Percentiles rank a stretch among this genome's conserved stretches.
Evolutionary conservation across 1,140 invertebrate species (phyloP).

Genomic region (Rhyacophila brunnea): DNA sequence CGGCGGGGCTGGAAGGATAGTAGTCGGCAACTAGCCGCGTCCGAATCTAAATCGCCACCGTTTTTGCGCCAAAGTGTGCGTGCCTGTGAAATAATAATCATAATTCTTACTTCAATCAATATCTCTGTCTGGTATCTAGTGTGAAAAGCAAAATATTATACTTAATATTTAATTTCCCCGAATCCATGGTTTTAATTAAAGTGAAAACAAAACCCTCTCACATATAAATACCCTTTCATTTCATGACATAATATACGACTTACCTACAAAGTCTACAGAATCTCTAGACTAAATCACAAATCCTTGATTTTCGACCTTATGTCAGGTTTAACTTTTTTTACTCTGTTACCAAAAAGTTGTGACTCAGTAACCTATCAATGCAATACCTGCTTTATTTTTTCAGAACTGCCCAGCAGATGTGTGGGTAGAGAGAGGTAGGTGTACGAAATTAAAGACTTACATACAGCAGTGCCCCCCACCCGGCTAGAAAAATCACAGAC

Average conservation of each 20-base stretch:
- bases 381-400: constrained; percentile 2
- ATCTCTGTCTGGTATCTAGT: too few species aligned
- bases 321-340: not conserved
- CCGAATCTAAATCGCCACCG: not conserved
- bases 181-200: too few species aligned
- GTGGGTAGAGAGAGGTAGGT: constrained; percentile 7
- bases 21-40: not conserved
- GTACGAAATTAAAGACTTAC: constrained; percentile 11
- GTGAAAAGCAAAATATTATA: too few species aligned
- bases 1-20: not conserved
- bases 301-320: not conserved
- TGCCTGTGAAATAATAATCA: too few species aligned
- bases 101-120: too few species aligned
- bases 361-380: not conserved
- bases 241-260: not conserved
- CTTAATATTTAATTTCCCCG: too few species aligned
- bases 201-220: too few species aligned
- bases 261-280: not conserved
- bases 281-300: too few species aligned
- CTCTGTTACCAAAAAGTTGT: too few species aligned
- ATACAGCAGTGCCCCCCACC: constrained; percentile 12
- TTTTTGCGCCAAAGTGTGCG: too few species aligned
- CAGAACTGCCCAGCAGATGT: constrained; percentile 24
- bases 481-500: not conserved
- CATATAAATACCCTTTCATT: constrained; percentile 1